Conservation (phyloP, 2,797 vertebrate species). For the Eulemur coronatus region DNA sequence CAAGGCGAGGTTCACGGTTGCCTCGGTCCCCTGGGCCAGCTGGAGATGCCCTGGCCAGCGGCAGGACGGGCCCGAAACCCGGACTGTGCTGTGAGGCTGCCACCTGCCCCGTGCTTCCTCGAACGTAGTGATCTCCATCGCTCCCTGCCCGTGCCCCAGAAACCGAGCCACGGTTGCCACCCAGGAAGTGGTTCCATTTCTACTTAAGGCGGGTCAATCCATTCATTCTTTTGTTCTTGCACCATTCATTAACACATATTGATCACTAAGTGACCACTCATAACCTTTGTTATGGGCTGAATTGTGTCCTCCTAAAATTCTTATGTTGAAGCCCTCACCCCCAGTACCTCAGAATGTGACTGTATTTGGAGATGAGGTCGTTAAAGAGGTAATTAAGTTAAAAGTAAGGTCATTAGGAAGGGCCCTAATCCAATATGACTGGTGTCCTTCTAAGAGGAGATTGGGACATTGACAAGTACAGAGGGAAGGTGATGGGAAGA, state of each 20-base stretch:
- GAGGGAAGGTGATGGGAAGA: not conserved
- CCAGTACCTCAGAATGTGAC: not conserved
- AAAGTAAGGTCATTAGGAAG: not conserved
- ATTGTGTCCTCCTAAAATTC: not conserved
- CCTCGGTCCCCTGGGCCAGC: not conserved
- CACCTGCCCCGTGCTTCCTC: rapidly evolving
- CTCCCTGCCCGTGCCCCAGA: not conserved
- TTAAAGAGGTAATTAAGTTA: not conserved
- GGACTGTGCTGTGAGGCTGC: not conserved
- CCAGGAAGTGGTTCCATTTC: not conserved
- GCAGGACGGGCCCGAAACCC: not conserved
- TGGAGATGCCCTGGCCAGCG: not conserved
- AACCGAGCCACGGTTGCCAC: not conserved
- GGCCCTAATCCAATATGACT: not conserved
- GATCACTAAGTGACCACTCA: not conserved
- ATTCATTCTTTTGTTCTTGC: not conserved
- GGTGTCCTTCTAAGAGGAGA: not conserved
- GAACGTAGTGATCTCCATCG: rapidly evolving
- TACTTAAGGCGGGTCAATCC: not conserved
- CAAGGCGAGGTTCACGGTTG: not conserved
- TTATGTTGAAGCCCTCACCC: not conserved
- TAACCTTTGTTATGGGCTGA: not conserved
- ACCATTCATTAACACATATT: not conserved
- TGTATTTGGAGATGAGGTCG: not conserved
- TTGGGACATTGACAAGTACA: not conserved